phyloP scores from a whole-genome alignment of 2,113 vertebrate species.

The Myodes glareolus region DNA sequence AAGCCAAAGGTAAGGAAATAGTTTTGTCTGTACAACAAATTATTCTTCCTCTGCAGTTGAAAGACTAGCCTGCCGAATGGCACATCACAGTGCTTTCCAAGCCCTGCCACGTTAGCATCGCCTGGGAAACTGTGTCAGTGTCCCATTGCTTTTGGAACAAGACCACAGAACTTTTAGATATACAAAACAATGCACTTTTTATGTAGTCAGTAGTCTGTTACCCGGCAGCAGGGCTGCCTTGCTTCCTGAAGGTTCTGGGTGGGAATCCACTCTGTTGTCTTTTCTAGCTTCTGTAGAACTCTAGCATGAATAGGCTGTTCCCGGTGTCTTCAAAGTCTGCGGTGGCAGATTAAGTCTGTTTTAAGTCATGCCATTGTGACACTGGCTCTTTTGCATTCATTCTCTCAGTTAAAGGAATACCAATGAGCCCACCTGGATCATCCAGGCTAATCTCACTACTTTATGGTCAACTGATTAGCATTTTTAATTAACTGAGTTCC shows the following conservation, averaged over 20 bases:
- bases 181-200: background rate
- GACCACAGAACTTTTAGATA: background rate
- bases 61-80: background rate
- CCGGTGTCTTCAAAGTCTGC: background rate
- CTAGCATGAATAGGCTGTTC: background rate
- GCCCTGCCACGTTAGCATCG: background rate
- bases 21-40: background rate
- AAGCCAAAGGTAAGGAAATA: slow-evolving; percentile 41
- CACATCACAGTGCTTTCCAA: background rate
- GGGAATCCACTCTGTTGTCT: background rate
- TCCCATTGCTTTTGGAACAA: background rate
- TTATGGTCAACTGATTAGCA: background rate
- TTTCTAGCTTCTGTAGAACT: background rate
- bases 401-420: slow-evolving; percentile 15
- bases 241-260: background rate
- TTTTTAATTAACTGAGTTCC: background rate
- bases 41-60: background rate
- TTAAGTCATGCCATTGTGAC: background rate
- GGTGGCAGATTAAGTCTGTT: background rate
- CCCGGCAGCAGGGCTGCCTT: background rate
- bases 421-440: background rate
- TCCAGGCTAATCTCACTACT: background rate
- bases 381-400: background rate
- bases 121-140: background rate
- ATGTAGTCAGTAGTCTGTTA: background rate